These are phyloP conservation scores for Pluvialis apricaria DNA, from an alignment of 2,113 vertebrate genomes.

Conservation along the genomic window DNA sequence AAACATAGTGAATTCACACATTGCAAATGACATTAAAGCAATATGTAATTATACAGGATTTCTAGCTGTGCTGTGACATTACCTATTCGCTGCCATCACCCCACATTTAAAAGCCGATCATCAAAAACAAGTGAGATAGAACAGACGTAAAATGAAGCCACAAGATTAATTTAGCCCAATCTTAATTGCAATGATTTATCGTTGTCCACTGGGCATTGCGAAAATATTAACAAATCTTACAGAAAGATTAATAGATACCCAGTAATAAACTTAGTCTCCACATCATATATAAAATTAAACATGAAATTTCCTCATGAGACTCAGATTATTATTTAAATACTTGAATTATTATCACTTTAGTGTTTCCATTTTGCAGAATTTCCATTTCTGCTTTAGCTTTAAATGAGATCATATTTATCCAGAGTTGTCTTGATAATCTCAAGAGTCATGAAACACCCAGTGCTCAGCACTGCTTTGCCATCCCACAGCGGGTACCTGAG, in stretches of 20 bases:
- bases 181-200: constrained; percentile 50
- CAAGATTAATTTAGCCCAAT: constrained; percentile 16
- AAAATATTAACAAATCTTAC: not conserved
- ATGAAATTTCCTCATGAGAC: constrained; percentile 7
- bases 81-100: not conserved
- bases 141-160: not conserved
- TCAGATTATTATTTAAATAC: constrained; percentile 30
- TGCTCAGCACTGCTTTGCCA: not conserved
- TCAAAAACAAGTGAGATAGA: not conserved
- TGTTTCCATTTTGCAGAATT: not conserved
- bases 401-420: not conserved
- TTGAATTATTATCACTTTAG: not conserved
- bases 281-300: constrained; percentile 53
- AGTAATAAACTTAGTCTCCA: constrained; percentile 33
- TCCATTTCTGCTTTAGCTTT: not conserved
- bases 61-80: not conserved
- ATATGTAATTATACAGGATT: not conserved
- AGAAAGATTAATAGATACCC: constrained; percentile 1
- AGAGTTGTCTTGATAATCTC: not conserved
- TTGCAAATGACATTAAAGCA: not conserved
- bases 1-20: not conserved
- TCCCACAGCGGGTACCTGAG: not conserved
- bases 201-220: constrained; percentile 24
- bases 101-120: not conserved
- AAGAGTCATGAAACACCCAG: not conserved